These are phyloP conservation scores for Drosophila fungiperda DNA, from an alignment of 2,888 invertebrate species.

Conservation along the genomic window DNA sequence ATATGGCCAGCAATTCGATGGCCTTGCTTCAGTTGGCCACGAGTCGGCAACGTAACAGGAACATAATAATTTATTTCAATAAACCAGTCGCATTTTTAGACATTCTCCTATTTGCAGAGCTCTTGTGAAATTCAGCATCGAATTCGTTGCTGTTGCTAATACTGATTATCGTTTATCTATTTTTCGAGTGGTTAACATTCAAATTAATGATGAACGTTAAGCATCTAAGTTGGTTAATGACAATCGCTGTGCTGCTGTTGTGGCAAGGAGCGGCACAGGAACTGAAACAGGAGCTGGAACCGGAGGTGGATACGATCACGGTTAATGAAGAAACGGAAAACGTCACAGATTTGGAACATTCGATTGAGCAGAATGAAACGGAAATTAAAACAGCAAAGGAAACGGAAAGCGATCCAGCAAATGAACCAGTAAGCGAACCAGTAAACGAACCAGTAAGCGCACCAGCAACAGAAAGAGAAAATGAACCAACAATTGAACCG, in stretches of 20 bases:
- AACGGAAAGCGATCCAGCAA: neutral
- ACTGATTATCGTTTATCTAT: neutral
- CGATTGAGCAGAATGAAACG: conserved; percentile 8
- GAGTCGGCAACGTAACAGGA: conserved; percentile 31
- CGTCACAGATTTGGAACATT: neutral
- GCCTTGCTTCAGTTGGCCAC: conserved; percentile 51
- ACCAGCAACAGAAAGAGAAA: neutral
- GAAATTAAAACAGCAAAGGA: neutral
- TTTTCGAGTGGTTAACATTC: neutral
- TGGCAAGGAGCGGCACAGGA: conserved; percentile 32
- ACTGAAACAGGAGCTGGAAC: conserved; percentile 4
- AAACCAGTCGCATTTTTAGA: conserved; percentile 16
- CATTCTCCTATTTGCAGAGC: conserved; percentile 46
- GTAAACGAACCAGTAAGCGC: neutral
- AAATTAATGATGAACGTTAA: conserved; percentile 34
- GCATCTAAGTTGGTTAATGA: conserved; percentile 33
- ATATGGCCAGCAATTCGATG: conserved; percentile 49
- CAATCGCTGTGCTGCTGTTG: conserved; percentile 32
- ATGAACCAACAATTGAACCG: neutral
- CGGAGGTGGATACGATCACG: neutral
- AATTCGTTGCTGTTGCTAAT: conserved; percentile 27
- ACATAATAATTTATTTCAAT: neutral
- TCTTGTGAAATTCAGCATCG: conserved; percentile 25
- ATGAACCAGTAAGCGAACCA: neutral
- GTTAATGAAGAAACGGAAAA: neutral